Evolutionary conservation across 1,140 invertebrate species (phyloP).

Genomic region (Matsumurasca onukii): DNA sequence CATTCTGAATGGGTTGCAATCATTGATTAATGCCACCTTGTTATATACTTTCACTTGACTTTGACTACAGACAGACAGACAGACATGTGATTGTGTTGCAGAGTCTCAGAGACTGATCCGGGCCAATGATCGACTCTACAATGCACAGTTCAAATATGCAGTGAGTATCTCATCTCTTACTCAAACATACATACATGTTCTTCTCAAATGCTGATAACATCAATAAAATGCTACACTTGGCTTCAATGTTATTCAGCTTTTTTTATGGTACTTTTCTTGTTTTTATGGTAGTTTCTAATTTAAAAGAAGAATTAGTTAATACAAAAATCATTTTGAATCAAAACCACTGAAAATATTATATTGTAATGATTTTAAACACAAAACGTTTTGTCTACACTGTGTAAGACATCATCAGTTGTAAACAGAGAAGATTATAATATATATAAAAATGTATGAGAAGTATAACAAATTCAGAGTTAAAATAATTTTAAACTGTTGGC

Average conservation of each 20-base stretch:
- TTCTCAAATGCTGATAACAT: not conserved
- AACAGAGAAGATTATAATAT: too few species aligned
- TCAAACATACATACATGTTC: not conserved
- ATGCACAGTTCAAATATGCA: slow-evolving; percentile 95
- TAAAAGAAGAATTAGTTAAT: not conserved
- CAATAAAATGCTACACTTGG: not conserved
- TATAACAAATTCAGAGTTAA: too few species aligned
- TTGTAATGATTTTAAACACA: too few species aligned
- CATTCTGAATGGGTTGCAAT: too few species aligned
- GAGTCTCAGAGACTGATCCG: slow-evolving; percentile 92
- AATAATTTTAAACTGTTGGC: too few species aligned
- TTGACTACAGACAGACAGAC: too few species aligned
- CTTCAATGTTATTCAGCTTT: not conserved
- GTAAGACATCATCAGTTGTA: too few species aligned
- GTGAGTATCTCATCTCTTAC: slow-evolving; percentile 64
- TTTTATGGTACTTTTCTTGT: slow-evolving; percentile 29
- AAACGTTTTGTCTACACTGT: too few species aligned
- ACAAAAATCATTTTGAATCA: not conserved
- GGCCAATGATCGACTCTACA: slow-evolving; percentile 93
- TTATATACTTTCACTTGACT: too few species aligned
- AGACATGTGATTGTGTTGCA: slow-evolving; percentile 59
- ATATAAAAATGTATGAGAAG: too few species aligned
- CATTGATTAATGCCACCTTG: too few species aligned
- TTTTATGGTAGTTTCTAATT: not conserved
- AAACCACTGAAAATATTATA: not conserved